Evolutionary conservation across 1,140 invertebrate species (phyloP).

Genomic region (Drosophila pseudoobscura): DNA sequence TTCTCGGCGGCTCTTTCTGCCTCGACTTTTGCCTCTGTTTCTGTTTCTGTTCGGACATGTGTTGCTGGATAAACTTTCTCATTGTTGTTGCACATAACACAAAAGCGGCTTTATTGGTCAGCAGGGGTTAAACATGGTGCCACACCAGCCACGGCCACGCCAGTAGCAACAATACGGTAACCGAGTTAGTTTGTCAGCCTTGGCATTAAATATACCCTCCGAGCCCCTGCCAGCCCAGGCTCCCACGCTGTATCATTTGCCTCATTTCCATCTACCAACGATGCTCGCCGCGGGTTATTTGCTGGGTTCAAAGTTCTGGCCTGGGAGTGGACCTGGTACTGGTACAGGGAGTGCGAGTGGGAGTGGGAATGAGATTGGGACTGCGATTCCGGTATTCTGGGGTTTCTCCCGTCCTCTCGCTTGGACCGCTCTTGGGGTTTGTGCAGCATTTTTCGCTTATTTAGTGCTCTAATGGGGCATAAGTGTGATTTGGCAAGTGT

Average conservation of each 20-base stretch:
- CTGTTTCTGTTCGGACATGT: slow-evolving; percentile 52
- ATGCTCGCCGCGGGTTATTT: slow-evolving; percentile 72
- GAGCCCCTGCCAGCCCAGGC: background rate
- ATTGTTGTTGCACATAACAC: slow-evolving; percentile 76
- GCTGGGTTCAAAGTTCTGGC: slow-evolving; percentile 63
- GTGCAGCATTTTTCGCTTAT: slow-evolving; percentile 68
- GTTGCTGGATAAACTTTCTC: slow-evolving; percentile 65
- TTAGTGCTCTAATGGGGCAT: slow-evolving; percentile 77
- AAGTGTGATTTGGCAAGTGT: slow-evolving; percentile 78
- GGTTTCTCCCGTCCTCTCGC: background rate
- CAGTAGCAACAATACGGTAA: slow-evolving; percentile 17
- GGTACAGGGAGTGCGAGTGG: slow-evolving; percentile 16
- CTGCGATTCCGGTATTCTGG: slow-evolving; percentile 9
- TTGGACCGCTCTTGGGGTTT: slow-evolving; percentile 14
- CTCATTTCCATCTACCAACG: slow-evolving; percentile 51
- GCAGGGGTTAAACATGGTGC: slow-evolving; percentile 62
- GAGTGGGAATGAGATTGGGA: slow-evolving; percentile 25
- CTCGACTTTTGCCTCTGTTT: slow-evolving; percentile 17
- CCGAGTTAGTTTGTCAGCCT: slow-evolving; percentile 73
- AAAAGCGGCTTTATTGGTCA: slow-evolving; percentile 81
- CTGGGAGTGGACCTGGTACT: slow-evolving; percentile 36
- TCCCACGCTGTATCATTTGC: background rate
- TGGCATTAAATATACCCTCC: slow-evolving; percentile 60
- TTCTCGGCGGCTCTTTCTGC: too few species aligned
- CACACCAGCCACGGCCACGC: too few species aligned